A percentile compares a stretch with the other conserved stretches of the same genome.
phyloP scores from a whole-genome alignment of 2,888 invertebrate species.

The Zele albiditarsus region DNA sequence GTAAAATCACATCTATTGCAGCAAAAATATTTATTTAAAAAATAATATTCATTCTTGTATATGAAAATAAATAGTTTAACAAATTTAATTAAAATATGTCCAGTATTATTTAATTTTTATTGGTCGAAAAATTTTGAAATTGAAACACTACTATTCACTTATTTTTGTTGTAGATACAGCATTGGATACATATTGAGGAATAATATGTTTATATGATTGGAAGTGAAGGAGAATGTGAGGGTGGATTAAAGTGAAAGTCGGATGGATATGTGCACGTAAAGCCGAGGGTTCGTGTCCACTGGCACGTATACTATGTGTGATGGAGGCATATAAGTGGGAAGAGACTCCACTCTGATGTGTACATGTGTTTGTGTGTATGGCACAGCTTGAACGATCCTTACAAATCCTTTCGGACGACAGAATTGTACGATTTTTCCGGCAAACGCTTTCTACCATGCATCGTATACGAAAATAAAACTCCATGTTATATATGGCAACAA shows the following conservation, averaged over 20 bases:
- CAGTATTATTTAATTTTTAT: neutral
- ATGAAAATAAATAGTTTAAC: too few relatives aligned
- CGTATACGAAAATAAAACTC: neutral
- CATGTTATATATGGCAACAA: neutral
- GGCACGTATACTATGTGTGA: conserved; percentile 54
- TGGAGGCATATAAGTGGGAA: conserved; percentile 12
- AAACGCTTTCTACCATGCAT: conserved; percentile 43
- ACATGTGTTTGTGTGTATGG: neutral
- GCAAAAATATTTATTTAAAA: too few relatives aligned
- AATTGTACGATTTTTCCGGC: conserved; percentile 54
- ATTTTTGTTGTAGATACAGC: neutral
- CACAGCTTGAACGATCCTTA: conserved; percentile 44
- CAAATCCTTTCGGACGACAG: conserved; percentile 51
- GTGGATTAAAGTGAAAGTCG: neutral
- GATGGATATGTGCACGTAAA: conserved; percentile 45
- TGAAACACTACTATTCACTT: neutral
- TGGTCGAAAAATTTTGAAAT: neutral
- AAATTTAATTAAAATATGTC: too few relatives aligned
- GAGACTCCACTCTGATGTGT: conserved; percentile 12
- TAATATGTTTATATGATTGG: conserved; percentile 18
- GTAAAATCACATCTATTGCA: too few relatives aligned
- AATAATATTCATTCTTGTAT: neutral
- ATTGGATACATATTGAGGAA: neutral
- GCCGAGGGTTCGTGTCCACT: conserved; percentile 54
- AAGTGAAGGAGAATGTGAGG: conserved; percentile 7